Evolutionary conservation across 2,113 vertebrate genomes (phyloP), one percentile per base, ranked within the genome.

Genomic region (Rallus limicola): DNA sequence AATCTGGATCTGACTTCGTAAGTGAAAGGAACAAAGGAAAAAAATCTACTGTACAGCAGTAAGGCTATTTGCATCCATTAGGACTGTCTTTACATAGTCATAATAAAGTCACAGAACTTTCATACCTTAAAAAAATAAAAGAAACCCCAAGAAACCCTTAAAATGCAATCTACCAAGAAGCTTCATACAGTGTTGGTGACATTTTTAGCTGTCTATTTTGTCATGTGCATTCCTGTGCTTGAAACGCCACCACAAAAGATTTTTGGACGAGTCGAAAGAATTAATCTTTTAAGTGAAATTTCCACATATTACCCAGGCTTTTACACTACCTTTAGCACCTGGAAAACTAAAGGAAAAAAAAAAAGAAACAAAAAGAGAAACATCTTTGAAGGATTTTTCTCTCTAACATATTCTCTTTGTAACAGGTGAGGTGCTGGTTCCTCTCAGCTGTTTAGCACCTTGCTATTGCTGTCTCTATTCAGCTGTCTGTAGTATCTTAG

Each of bases 91-190:
- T 70, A 86, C n/a, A 82, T 31, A 31, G 60, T 90, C 83, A 60
- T 46, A 96, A 70, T 34, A 94, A 89, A 86, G 48, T 87, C 56
- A 88, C 67, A 93, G 82, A 96, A 92, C 40, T 95, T 96, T 26
- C 88, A 28, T 16, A 48, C 42, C 75, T 92, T 93, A 74, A 93
- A 92, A 94, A 56, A 80, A 63, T 16, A 55, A 15, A 82, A 38
- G 44, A 44, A 12, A 17, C 42, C 16, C 42, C 16, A 44, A 77
- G 85, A 58, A 1, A 0, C 2, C 1, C 16, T 86, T 77, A 29
- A 78, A 67, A 36, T 16, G 31, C 3, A 20, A 68, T 58, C 75
- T 76, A 85, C 4, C 16, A 24, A 81, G 71, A 93, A 84, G 67
- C 82, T 79, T 95, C 46, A 42, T 77, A 68, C 40, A 91, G n/a